Evolutionary conservation across 37 sponge, comb jelly and placozoan species (phyloP).

Genomic region (Ephydatia muelleri): DNA sequence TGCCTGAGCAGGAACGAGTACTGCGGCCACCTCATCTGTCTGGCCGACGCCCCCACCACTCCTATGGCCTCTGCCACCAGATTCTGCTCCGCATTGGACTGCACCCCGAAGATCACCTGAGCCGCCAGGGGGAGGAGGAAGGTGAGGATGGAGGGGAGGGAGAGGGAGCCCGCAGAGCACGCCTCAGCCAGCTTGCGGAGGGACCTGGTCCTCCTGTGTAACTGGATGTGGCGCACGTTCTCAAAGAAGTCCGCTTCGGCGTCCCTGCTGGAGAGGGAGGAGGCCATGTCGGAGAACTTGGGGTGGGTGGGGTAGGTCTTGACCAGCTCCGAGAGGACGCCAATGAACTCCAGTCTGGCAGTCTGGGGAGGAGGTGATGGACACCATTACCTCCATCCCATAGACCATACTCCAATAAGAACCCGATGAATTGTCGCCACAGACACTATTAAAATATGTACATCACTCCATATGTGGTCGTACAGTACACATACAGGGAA

Average conservation of each 20-base stretch:
- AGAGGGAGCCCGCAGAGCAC: constrained; percentile 27
- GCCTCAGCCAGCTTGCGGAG: constrained; percentile 45
- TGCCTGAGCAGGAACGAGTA: constrained; percentile 63
- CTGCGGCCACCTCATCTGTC: constrained; percentile 59
- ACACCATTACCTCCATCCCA: too few relatives aligned
- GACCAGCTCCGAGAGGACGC: constrained; percentile 63
- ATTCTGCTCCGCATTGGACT: constrained; percentile 70
- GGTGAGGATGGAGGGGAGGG: constrained; percentile 29
- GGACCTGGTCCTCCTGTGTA: constrained; percentile 74
- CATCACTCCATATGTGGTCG: too few relatives aligned
- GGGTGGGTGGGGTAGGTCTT: constrained; percentile 52
- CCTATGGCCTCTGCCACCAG: constrained; percentile 72
- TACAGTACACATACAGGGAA: too few relatives aligned
- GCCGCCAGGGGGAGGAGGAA: constrained; percentile 75
- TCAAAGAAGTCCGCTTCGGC: constrained; percentile 89
- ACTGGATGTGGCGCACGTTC: constrained; percentile 87
- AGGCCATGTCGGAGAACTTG: constrained; percentile 56
- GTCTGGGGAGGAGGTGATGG: constrained; percentile 28
- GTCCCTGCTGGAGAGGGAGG: constrained; percentile 51
- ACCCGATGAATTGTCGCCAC: too few relatives aligned
- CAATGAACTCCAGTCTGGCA: constrained; percentile 64
- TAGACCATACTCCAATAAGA: too few relatives aligned
- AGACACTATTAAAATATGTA: too few relatives aligned
- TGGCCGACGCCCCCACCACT: constrained; percentile 64
- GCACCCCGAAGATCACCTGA: constrained; percentile 57